Base-by-base conservation (phyloP, 2,888 invertebrate species). In the Eupithecia centaureata region DNA sequence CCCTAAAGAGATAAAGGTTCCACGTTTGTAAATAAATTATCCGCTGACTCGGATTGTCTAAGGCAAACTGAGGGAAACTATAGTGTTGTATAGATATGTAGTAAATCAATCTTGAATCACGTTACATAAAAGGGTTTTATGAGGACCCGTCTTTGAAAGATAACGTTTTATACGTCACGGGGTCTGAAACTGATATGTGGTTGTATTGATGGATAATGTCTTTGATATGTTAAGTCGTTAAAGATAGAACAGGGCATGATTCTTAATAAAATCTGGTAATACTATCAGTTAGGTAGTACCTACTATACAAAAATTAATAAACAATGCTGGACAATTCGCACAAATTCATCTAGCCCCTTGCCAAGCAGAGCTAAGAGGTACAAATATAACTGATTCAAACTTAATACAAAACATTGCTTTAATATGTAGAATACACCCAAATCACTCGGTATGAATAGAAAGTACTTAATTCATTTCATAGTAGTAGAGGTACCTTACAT, bases 1-100 rank as follows among this genome's bases (percentile, higher is more conserved):
- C 77, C 83, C 84, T 89, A 91, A 90, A 88, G 86, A 89, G 88
- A 92, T 92, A 92, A 91, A 91, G 86, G 85, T 82, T 90, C 87
- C 86, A 85, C 84, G 85, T 83, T 76, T 87, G 87, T 91, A 91
- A 90, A 93, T 92, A 92, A 90, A 92, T 91, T 91, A 91, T 88
- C 81, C 83, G 78, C 82, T 74, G 80, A 76, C 81, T 82, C 72
- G 82, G 86, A 84, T 87, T 84, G 89, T 90, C 86, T 88, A 89
- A 86, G 85, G 89, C 85, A 90, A 90, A 90, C 88, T 87, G 73
- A 77, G 83, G 83, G 54, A 30, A 56, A 57, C 82, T 86, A 86
- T 85, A 88, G 85, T 86, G 86, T 85, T 79, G 82, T 77, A 75
- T 77, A 78, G 81, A 83, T 77, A n/a, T n/a, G n/a, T n/a, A 80